These are phyloP conservation scores for Gymnoscopelus microlampas DNA, from an alignment of 2,797 vertebrate species.

Conservation along the genomic window DNA sequence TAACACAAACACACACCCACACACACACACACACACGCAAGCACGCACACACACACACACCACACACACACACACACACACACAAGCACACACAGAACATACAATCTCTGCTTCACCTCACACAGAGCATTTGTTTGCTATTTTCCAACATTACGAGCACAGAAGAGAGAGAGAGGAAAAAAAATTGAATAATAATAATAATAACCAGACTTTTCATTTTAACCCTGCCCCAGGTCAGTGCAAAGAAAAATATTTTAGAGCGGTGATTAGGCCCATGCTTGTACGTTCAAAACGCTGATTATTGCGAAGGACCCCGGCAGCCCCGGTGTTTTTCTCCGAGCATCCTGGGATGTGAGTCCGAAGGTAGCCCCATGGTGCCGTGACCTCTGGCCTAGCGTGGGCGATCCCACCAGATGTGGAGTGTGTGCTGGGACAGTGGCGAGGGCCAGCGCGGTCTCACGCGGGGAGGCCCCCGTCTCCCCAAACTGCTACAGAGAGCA, in stretches of 20 bases:
- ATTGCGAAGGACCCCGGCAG: slow-evolving; percentile 62
- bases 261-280: slow-evolving; percentile 71
- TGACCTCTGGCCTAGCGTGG: slow-evolving; percentile 79
- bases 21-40: slow-evolving; percentile 30
- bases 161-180: no score
- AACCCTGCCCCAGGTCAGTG: slow-evolving; percentile 60
- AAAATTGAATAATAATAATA: no score
- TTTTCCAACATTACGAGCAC: slow-evolving; percentile 1
- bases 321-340: slow-evolving; percentile 72
- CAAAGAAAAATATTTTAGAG: slow-evolving; percentile 50
- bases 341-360: slow-evolving; percentile 79
- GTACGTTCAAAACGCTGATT: slow-evolving; percentile 76
- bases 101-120: no score
- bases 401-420: slow-evolving; percentile 85
- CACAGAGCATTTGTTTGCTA: slow-evolving; percentile 59
- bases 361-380: slow-evolving; percentile 78
- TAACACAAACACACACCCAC: slow-evolving; percentile 67
- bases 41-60: slow-evolving; percentile 29
- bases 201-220: not conserved
- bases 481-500: slow-evolving; percentile 84
- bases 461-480: slow-evolving; percentile 81
- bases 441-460: slow-evolving; percentile 81
- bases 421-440: slow-evolving; percentile 83
- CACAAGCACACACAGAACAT: not conserved
- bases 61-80: slow-evolving; percentile 51